A percentile compares a stretch with the other conserved stretches of the same genome.
Conservation (phyloP, 1,140 invertebrate genomes). For the Lanistes nyassanus region DNA sequence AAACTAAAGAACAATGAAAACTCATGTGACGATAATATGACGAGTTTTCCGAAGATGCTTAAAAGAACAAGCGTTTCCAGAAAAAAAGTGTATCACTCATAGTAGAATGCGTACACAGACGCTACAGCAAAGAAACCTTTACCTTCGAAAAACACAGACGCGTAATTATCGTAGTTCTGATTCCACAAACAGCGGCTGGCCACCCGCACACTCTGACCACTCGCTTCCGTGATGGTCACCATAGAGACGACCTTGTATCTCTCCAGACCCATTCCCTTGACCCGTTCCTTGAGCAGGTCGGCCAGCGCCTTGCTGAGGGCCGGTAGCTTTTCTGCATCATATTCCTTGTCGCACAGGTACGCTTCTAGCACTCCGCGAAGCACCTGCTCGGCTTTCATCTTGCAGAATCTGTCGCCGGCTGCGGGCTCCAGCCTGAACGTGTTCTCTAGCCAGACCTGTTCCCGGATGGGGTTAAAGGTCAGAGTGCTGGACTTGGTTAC, state of each 20-base stretch:
- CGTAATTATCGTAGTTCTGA: slow-evolving; percentile 48
- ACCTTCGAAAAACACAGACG: slow-evolving; percentile 46
- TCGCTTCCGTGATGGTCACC: slow-evolving; percentile 49
- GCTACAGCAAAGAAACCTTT: slow-evolving; percentile 45
- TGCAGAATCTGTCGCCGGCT: slow-evolving; percentile 33
- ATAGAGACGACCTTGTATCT: slow-evolving; percentile 53
- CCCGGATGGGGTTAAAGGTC: too few species aligned
- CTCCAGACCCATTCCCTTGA: slow-evolving; percentile 44
- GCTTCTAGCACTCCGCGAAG: slow-evolving; percentile 36
- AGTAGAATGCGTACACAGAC: slow-evolving; percentile 52
- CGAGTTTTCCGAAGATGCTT: too few species aligned
- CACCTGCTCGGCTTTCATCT: slow-evolving; percentile 38
- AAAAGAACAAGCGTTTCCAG: too few species aligned
- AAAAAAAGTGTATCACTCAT: slow-evolving; percentile 45
- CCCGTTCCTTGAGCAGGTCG: slow-evolving; percentile 48
- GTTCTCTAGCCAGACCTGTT: too few species aligned
- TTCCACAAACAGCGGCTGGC: slow-evolving; percentile 57
- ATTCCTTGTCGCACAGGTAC: slow-evolving; percentile 39
- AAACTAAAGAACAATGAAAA: too few species aligned
- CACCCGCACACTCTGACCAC: slow-evolving; percentile 46
- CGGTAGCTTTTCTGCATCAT: slow-evolving; percentile 44
- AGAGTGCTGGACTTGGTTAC: slow-evolving; percentile 19
- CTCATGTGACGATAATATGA: too few species aligned
- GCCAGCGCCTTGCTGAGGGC: slow-evolving; percentile 41
- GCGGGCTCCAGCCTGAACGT: slow-evolving; percentile 46